phyloP scores from a whole-genome alignment of 2,113 vertebrate species.

The Trogon surrucura region DNA sequence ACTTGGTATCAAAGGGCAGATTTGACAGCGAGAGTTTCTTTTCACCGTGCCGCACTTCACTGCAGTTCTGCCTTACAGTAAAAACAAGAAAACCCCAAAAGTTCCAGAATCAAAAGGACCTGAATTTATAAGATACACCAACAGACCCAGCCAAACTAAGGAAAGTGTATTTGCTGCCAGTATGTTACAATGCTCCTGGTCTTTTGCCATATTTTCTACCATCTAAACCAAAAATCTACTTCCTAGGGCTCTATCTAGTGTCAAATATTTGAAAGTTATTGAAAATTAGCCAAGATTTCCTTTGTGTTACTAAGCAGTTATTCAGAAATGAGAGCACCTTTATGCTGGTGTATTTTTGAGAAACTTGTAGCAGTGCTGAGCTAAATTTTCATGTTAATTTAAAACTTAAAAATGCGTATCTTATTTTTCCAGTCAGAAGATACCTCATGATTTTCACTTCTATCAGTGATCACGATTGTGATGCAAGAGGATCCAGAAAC shows the following conservation, averaged over 20 bases:
- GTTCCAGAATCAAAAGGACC: slow-evolving; percentile 15
- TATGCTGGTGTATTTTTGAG: not conserved
- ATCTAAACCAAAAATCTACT: not conserved
- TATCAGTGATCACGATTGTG: not conserved
- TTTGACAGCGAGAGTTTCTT: not conserved
- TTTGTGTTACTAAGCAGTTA: not conserved
- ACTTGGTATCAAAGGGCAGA: not conserved
- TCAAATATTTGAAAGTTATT: not conserved
- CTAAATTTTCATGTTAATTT: not conserved
- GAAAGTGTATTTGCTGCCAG: not conserved
- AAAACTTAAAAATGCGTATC: not conserved
- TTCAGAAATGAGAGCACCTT: not conserved
- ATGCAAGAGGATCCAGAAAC: not conserved
- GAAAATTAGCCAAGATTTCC: slow-evolving; percentile 6
- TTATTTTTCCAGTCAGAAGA: slow-evolving; percentile 30
- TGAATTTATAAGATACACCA: not conserved
- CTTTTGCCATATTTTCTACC: not conserved
- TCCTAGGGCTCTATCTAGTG: not conserved
- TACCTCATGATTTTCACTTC: not conserved
- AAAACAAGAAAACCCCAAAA: not conserved
- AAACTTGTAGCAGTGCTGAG: not conserved
- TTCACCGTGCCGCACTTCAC: slow-evolving; percentile 13
- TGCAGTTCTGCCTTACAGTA: slow-evolving; percentile 17
- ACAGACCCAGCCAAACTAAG: slow-evolving; percentile 14
- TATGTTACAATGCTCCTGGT: not conserved